phyloP scores from a whole-genome alignment of 2,113 vertebrate species.

The Pedionomus torquatus region DNA sequence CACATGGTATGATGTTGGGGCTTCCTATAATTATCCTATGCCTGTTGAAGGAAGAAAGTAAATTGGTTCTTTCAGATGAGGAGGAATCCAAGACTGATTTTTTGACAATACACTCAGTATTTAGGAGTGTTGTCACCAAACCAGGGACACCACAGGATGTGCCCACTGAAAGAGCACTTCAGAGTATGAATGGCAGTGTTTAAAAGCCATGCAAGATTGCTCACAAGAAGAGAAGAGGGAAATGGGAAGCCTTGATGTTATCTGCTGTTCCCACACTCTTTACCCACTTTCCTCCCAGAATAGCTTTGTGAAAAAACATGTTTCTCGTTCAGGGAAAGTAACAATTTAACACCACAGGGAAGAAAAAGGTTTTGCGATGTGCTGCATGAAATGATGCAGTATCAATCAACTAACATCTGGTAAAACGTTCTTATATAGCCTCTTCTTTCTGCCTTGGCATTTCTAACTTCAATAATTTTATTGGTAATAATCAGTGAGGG shows the following conservation, averaged over 20 bases:
- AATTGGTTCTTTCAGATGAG: slow-evolving; percentile 29
- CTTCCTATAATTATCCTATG: background rate
- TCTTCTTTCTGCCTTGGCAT: slow-evolving; percentile 17
- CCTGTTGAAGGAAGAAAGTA: background rate
- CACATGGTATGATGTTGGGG: background rate
- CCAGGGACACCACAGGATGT: background rate
- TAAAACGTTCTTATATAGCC: background rate
- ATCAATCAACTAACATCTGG: slow-evolving; percentile 15
- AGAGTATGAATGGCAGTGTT: background rate
- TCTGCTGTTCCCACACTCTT: slow-evolving; percentile 5
- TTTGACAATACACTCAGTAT: slow-evolving; percentile 50
- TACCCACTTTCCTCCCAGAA: background rate
- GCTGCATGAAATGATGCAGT: background rate
- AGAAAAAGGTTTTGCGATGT: background rate
- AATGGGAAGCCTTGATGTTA: slow-evolving; percentile 14
- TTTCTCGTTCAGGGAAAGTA: background rate
- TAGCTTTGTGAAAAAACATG: background rate
- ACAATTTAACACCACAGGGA: slow-evolving; percentile 13
- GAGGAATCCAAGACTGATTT: background rate
- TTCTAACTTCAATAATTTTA: slow-evolving; percentile 39
- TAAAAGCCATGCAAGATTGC: background rate
- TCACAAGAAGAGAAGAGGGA: background rate
- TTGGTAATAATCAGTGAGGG: slow-evolving; percentile 2
- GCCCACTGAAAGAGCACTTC: background rate
- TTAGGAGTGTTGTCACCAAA: slow-evolving; percentile 5